These are phyloP conservation scores for Clytia hemisphaerica DNA, from an alignment of 30 jellyfish, hydroid and myxozoan genomes.

Conservation along the genomic window DNA sequence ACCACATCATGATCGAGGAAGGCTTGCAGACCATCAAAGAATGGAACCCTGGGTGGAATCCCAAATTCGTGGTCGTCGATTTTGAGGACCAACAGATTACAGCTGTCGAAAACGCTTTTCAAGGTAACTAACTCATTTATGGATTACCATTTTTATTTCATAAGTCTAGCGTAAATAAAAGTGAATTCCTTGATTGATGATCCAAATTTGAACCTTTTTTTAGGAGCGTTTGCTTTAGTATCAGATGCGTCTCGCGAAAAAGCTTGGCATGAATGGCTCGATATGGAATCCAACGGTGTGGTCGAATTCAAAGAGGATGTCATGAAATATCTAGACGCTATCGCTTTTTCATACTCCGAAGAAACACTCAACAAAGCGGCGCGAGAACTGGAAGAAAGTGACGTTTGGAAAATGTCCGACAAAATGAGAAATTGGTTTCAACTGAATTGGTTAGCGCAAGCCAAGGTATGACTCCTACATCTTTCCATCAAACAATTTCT, in stretches of 20 bases:
- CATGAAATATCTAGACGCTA: conserved; percentile 19
- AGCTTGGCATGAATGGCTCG: conserved; percentile 36
- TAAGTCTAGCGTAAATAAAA: not conserved
- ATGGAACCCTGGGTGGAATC: conserved; percentile 43
- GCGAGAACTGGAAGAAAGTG: conserved; percentile 38
- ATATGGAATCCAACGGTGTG: conserved; percentile 27
- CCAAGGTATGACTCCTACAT: no score
- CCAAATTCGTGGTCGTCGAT: conserved; percentile 25
- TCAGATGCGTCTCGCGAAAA: conserved; percentile 38
- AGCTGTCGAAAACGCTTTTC: conserved; percentile 23
- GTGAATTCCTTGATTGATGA: not conserved
- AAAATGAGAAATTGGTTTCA: conserved; percentile 45
- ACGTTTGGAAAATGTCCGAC: conserved; percentile 41
- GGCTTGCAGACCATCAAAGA: conserved; percentile 35
- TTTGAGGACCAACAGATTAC: conserved; percentile 16
- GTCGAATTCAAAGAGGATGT: conserved; percentile 28
- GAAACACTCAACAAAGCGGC: conserved; percentile 42
- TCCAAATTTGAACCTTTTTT: no score
- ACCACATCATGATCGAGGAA: conserved; percentile 9
- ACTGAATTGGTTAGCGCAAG: conserved; percentile 36
- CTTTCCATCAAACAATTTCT: no score
- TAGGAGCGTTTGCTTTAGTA: conserved; percentile 18
- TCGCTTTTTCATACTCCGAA: conserved; percentile 30
- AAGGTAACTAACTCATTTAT: conserved; percentile 12
- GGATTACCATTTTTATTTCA: no score